Evolutionary conservation across 2,888 invertebrate genomes (phyloP).

Genomic region (Limnephilus rhombicus): DNA sequence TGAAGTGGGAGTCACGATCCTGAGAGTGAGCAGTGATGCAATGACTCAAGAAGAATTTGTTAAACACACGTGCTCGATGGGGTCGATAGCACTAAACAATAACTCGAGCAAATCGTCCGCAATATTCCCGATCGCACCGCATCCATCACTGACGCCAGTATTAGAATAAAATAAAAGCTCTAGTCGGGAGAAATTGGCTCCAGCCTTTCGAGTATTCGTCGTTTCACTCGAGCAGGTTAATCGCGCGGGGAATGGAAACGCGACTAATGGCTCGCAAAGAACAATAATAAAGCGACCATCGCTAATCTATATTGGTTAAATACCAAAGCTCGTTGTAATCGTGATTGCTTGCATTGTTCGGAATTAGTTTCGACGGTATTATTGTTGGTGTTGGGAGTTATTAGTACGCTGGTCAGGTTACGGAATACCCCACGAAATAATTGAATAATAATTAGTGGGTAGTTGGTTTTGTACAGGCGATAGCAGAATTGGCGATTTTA

Average conservation of each 20-base stretch:
- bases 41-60: too few relatives aligned
- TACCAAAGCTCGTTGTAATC: neutral
- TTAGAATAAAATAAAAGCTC: neutral
- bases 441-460: neutral
- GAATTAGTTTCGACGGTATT: neutral
- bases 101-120: neutral
- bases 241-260: constrained; percentile 9
- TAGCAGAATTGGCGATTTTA: neutral
- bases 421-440: neutral
- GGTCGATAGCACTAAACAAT: neutral
- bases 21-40: too few relatives aligned
- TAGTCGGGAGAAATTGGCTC: neutral
- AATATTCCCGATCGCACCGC: neutral
- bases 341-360: neutral
- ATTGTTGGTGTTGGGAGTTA: neutral
- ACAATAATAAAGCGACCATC: neutral
- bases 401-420: neutral
- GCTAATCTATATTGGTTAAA: neutral
- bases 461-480: neutral
- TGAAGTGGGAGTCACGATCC: too few relatives aligned
- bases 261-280: neutral
- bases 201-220: neutral
- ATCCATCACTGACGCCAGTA: neutral
- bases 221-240: neutral
- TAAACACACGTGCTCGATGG: neutral